These are phyloP conservation scores for Tamandua tetradactyla DNA, from an alignment of 2,797 vertebrate genomes.

Conservation along the genomic window DNA sequence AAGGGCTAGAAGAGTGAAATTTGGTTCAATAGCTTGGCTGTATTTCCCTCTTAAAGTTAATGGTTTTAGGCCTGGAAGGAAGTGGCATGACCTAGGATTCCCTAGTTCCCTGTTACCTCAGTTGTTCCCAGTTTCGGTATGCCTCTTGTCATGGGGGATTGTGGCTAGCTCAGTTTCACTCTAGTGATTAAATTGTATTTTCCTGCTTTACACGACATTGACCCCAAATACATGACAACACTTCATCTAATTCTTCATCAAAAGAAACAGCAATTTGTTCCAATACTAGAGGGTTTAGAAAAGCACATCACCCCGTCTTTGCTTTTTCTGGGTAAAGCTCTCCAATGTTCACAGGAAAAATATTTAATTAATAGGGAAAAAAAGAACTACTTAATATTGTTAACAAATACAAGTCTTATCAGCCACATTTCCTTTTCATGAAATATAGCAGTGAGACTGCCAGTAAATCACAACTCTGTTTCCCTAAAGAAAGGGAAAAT, in stretches of 20 bases:
- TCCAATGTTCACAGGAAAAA: neutral
- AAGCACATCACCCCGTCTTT: neutral
- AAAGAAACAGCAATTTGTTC: conserved; percentile 32
- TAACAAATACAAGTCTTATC: neutral
- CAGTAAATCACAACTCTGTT: neutral
- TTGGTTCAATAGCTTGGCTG: neutral
- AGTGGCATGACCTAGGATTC: neutral
- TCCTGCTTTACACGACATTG: conserved; percentile 5
- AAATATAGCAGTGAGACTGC: neutral
- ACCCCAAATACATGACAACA: neutral
- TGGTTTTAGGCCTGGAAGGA: neutral
- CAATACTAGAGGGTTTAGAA: neutral
- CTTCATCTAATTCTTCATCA: neutral
- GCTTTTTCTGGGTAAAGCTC: neutral
- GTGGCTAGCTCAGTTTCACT: conserved; percentile 29
- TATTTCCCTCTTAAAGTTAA: neutral
- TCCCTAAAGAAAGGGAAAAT: conserved; percentile 56
- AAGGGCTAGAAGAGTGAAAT: neutral
- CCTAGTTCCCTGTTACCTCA: neutral
- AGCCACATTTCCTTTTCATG: conserved; percentile 2
- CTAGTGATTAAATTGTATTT: conserved; percentile 34
- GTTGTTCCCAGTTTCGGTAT: neutral
- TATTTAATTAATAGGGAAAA: conserved; percentile 8
- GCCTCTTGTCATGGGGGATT: neutral
- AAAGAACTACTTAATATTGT: neutral